Conservation (phyloP, 1,140 invertebrate species). For the Trichomalopsis sarcophagae region DNA sequence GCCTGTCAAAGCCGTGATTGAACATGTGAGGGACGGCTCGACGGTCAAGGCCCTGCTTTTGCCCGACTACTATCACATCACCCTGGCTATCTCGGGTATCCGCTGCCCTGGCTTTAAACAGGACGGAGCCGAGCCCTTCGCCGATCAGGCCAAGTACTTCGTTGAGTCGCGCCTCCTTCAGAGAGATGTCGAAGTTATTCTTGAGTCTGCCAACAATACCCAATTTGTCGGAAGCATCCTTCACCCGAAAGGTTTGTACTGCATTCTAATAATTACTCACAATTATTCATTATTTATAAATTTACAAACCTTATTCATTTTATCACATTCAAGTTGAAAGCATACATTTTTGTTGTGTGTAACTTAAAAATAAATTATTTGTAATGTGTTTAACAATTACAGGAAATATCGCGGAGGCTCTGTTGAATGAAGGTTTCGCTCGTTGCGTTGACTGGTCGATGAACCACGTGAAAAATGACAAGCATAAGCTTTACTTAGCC, state of each 20-base stretch:
- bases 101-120: slow-evolving; percentile 86
- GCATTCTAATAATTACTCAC: slow-evolving; percentile 14
- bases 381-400: slow-evolving; percentile 46
- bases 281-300: not conserved
- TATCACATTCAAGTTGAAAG: too few species aligned
- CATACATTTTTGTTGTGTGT: too few species aligned
- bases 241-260: slow-evolving; percentile 85
- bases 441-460: slow-evolving; percentile 99
- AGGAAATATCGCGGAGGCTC: slow-evolving; percentile 96
- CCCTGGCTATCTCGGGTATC: slow-evolving; percentile 95
- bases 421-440: slow-evolving; percentile 94
- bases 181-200: slow-evolving; percentile 92
- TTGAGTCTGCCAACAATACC: slow-evolving; percentile 94
- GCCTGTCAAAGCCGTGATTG: slow-evolving; percentile 91
- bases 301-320: too few species aligned
- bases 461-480: slow-evolving; percentile 87
- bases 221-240: slow-evolving; percentile 96
- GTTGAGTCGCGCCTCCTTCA: slow-evolving; percentile 94
- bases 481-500: slow-evolving; percentile 87
- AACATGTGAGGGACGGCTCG: slow-evolving; percentile 97
- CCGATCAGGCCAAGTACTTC: slow-evolving; percentile 91
- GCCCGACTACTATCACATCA: slow-evolving; percentile 92
- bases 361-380: too few species aligned
- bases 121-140: slow-evolving; percentile 80
- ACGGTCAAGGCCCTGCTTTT: slow-evolving; percentile 93